These are phyloP conservation scores for Tethea ocularis DNA, from an alignment of 2,888 invertebrate genomes.

Conservation along the genomic window DNA sequence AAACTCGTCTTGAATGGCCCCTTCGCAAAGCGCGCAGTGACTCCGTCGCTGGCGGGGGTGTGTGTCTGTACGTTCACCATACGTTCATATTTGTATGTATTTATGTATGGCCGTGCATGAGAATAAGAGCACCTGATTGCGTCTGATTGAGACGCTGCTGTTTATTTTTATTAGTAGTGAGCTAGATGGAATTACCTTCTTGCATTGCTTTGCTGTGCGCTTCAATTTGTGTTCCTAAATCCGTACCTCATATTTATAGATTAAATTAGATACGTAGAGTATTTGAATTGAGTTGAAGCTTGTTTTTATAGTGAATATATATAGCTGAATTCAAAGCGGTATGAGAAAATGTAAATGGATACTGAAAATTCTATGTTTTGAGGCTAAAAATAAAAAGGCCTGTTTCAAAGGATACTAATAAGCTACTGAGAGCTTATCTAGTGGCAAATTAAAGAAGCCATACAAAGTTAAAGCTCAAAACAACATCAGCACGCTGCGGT, in stretches of 20 bases:
- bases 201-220: neutral
- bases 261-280: neutral
- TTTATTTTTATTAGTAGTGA: slow-evolving; percentile 62
- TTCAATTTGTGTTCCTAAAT: neutral
- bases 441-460: no score
- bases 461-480: no score
- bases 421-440: no score
- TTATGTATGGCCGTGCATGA: slow-evolving; percentile 38
- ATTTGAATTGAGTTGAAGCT: neutral
- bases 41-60: slow-evolving; percentile 40
- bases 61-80: slow-evolving; percentile 29
- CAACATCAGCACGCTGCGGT: no score
- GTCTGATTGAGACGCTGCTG: slow-evolving; percentile 62
- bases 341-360: no score
- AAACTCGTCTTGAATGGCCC: slow-evolving; percentile 44
- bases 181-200: slow-evolving; percentile 49
- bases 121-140: slow-evolving; percentile 80
- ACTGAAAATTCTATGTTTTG: no score
- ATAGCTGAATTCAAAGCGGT: no score
- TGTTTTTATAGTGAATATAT: neutral
- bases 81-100: slow-evolving; percentile 27
- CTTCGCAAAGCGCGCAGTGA: slow-evolving; percentile 50
- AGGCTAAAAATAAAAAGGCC: no score
- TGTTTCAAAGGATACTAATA: no score
- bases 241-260: neutral